phyloP scores from a whole-genome alignment of 2,113 vertebrate species.

The Salvator merianae region DNA sequence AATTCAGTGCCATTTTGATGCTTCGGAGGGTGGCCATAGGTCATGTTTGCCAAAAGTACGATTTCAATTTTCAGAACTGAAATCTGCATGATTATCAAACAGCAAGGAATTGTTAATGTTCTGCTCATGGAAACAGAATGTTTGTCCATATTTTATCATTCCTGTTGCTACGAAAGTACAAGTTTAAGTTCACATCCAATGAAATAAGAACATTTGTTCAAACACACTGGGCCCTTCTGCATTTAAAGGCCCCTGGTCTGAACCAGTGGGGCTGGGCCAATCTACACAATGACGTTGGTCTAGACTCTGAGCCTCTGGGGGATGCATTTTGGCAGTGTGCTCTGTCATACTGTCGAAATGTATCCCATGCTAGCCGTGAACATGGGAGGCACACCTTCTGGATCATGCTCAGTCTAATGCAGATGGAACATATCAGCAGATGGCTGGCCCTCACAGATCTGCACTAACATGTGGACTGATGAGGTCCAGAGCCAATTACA shows the following conservation, averaged over 20 bases:
- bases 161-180: neutral
- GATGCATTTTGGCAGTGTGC: no score
- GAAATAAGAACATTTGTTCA: neutral
- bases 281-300: no score
- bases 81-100: neutral
- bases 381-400: no score
- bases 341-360: no score
- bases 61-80: neutral
- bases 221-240: neutral
- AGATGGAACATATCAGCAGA: no score
- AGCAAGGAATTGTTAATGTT: neutral
- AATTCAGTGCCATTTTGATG: neutral
- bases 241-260: no score
- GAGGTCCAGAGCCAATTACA: no score
- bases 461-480: no score
- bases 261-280: neutral
- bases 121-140: neutral
- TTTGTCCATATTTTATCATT: neutral
- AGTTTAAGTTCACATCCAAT: neutral
- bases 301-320: no score
- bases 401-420: no score
- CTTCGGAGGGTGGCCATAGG: neutral
- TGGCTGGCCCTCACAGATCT: no score
- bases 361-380: no score
- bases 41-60: neutral